A percentile compares a stretch with the other conserved stretches of the same genome.
Evolutionary conservation across 1,140 invertebrate species (phyloP).

Genomic region (Panagrolaimus sp.): DNA sequence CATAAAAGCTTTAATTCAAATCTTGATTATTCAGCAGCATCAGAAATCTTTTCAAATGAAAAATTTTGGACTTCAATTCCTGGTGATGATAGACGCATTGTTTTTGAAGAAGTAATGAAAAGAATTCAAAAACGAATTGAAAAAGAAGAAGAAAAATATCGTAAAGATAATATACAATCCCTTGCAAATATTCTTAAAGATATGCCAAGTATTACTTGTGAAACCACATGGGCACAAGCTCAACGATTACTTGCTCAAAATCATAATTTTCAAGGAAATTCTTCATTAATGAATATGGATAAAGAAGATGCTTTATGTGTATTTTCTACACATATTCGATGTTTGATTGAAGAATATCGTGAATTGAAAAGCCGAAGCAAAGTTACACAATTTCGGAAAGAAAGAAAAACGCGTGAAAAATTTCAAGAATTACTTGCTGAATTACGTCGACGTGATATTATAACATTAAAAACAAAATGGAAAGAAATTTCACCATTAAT

Average conservation of each 20-base stretch:
- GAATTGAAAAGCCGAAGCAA: background rate
- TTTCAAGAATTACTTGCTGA: background rate
- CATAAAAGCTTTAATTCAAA: background rate
- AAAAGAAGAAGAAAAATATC: background rate
- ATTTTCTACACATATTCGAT: background rate
- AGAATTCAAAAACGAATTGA: background rate
- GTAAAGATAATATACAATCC: background rate
- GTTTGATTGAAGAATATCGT: background rate
- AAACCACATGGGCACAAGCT: background rate
- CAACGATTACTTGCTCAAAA: background rate
- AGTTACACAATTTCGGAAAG: background rate
- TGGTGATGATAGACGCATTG: background rate
- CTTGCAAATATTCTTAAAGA: background rate
- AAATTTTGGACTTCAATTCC: background rate
- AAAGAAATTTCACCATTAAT: slow-evolving; percentile 4
- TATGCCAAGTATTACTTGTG: background rate
- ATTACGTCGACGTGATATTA: background rate
- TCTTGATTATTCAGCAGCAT: background rate
- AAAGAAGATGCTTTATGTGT: slow-evolving; percentile 8
- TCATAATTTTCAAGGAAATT: background rate
- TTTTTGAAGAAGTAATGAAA: background rate
- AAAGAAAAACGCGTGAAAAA: background rate
- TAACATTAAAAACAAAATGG: slow-evolving; percentile 1
- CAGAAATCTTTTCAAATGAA: background rate
- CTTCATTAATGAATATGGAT: background rate